Evolutionary conservation across 2,888 invertebrate species (phyloP), one percentile per base, ranked within the genome.

Genomic region (Apoderus coryli): DNA sequence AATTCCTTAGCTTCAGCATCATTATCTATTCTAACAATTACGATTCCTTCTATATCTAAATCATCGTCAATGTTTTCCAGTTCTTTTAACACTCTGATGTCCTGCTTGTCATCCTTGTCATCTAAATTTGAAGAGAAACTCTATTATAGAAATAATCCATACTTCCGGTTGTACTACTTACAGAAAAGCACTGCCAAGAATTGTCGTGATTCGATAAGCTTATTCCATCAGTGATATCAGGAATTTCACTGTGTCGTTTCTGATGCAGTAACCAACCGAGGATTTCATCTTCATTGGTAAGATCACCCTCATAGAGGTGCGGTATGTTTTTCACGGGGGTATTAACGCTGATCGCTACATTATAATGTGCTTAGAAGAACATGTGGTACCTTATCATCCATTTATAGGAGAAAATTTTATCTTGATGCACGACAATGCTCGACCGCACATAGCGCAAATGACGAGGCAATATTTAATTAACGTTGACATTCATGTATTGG

Each of bases 31-130:
- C 89, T 73, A 5, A 89, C 81, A 39, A 90, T 86, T 7, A 86
- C 80, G 42, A 90, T 88, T 4, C 80, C 85, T 61, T 88, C 84
- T 50, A 79, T 81, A 55, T 88, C 85, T 32, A 86, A 58, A 46
- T 89, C 88, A 53, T 88, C 88, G 44, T 89, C 89, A 48, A 90
- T 89, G 53, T 88, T 89, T 58, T 90, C 89, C 39, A 90, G 57
- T 57, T 89, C 88, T 50, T 85, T 86, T 10, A 89, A 57, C 29
- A 86, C 79, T 44, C 82, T 66, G 44, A 86, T 82, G 46, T 86
- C 84, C 62, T 88, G 84, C 53, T 81, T 84, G 46, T 85, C 85
- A 30, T 88, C 84, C 54, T 84, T 85, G 49, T 88, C 85, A 57
- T 88, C 86, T 86, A 49, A 27, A n/a, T n/a, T n/a, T n/a, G n/a